Evolutionary conservation across 2,888 invertebrate genomes (phyloP), one percentile per base, ranked within the genome.

Genomic region (Lampropteryx suffumata): DNA sequence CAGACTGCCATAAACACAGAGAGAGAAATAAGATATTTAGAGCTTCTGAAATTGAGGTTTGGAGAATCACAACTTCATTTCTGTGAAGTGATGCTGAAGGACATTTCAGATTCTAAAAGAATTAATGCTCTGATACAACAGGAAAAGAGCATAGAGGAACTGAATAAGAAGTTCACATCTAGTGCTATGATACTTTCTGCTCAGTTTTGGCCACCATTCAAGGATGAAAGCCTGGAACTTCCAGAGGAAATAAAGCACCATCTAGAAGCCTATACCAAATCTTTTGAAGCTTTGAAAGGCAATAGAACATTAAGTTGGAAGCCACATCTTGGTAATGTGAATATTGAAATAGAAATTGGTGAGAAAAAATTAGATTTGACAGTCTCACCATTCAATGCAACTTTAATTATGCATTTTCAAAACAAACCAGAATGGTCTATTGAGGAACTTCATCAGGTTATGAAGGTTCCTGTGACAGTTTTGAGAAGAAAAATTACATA

Each of bases 11-110:
- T 97, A 69, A 97, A 97, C 75, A 96, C 97, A 0, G 97, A 96
- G 67, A 94, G 95, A 62, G 98, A 98, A 91, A 95, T 97, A 49
- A 93, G 97, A 55, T 98, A 99, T 80, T 90, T 99, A 45, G 99
- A 99, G 79, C 85, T 99, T 54, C 84, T 99, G 2, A 99, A 99
- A 84, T 90, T 98, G 36, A 92, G 97, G 59, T 99, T 99, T 91
- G 99, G 98, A 0, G 99, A 99, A 76, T 94, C 97, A n/a, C 96
- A 98, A 64, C 84, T 99, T 44, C 98, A 98, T 78, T 97, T 96
- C 71, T 99, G 99, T 89, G 99, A 99, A 90, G 98, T 99, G 0
- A 99, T 99, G 99, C 84, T 99, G 27, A 98, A 98, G 76, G 99
- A 99, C 82, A 95, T 99, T 29, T 95, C 95, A 13, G 99, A 99